Evolutionary conservation across 2,888 invertebrate genomes (phyloP).

Genomic region (Miltochrista miniata): DNA sequence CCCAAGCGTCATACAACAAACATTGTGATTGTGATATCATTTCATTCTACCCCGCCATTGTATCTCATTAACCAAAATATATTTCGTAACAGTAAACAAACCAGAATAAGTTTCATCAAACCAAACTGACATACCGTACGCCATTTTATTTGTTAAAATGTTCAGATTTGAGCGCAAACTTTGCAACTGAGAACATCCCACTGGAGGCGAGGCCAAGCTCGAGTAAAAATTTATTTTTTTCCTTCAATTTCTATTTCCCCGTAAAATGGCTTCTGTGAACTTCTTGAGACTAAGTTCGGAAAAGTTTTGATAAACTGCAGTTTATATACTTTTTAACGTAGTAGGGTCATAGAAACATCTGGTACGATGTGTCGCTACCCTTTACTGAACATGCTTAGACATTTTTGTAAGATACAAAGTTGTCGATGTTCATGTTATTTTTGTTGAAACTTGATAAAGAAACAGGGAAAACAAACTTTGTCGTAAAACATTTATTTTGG

Average conservation of each 20-base stretch:
- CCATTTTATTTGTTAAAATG: slow-evolving; percentile 6
- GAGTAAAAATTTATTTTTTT: slow-evolving; percentile 7
- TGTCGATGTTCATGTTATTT: slow-evolving; percentile 9
- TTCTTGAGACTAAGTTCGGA: slow-evolving; percentile 24
- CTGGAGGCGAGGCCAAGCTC: neutral
- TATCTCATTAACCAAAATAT: too few species aligned
- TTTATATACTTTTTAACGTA: slow-evolving; percentile 32
- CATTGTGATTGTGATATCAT: too few species aligned
- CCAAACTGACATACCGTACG: neutral
- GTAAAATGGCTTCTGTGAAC: slow-evolving; percentile 23
- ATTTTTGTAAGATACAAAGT: slow-evolving; percentile 19
- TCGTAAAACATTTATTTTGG: neutral
- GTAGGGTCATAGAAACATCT: slow-evolving; percentile 29
- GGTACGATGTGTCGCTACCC: slow-evolving; percentile 23
- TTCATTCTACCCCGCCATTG: too few species aligned
- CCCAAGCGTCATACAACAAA: too few species aligned
- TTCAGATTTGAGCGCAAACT: slow-evolving; percentile 6
- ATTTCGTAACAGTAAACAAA: too few species aligned
- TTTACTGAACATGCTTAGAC: slow-evolving; percentile 23
- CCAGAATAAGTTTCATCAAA: neutral
- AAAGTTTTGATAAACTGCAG: slow-evolving; percentile 46
- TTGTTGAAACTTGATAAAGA: slow-evolving; percentile 4
- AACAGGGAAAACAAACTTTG: slow-evolving; percentile 1
- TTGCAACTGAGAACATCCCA: slow-evolving; percentile 3
- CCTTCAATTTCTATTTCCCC: slow-evolving; percentile 18